Conservation (phyloP, 2,797 vertebrate species). For the Peromyscus eremicus region DNA sequence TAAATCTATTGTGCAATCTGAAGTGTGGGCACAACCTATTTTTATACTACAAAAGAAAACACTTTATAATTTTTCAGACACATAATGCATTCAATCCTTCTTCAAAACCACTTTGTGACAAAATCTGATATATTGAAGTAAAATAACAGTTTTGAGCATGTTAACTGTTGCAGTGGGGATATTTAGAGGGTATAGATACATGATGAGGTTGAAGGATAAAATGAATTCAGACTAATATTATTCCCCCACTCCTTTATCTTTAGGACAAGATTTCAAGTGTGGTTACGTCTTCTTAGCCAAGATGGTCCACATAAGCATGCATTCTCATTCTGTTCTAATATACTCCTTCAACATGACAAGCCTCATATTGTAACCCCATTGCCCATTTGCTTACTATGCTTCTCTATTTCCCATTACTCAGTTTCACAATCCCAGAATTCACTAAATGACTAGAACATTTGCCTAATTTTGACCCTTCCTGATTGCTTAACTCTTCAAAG, state of each 20-base stretch:
- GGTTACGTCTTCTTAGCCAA: background rate
- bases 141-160: slow-evolving; percentile 51
- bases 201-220: slow-evolving; percentile 22
- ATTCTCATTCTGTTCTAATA: background rate
- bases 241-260: background rate
- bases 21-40: slow-evolving; percentile 55
- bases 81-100: slow-evolving; percentile 15
- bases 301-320: background rate
- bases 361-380: background rate
- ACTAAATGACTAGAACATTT: slow-evolving; percentile 32
- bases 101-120: slow-evolving; percentile 52
- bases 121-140: slow-evolving; percentile 43
- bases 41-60: slow-evolving; percentile 63
- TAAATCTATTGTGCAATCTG: slow-evolving; percentile 53
- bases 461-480: slow-evolving; percentile 22
- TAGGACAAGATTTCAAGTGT: slow-evolving; percentile 1
- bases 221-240: slow-evolving; percentile 38
- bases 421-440: slow-evolving; percentile 25
- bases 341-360: background rate
- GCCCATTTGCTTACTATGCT: slow-evolving; percentile 25
- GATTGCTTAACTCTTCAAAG: slow-evolving; percentile 5
- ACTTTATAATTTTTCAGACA: slow-evolving; percentile 57
- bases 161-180: slow-evolving; percentile 52
- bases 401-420: background rate
- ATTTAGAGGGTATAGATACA: slow-evolving; percentile 35